Evolutionary conservation across 2,888 invertebrate species (phyloP).

Genomic region (Chesias legatella): DNA sequence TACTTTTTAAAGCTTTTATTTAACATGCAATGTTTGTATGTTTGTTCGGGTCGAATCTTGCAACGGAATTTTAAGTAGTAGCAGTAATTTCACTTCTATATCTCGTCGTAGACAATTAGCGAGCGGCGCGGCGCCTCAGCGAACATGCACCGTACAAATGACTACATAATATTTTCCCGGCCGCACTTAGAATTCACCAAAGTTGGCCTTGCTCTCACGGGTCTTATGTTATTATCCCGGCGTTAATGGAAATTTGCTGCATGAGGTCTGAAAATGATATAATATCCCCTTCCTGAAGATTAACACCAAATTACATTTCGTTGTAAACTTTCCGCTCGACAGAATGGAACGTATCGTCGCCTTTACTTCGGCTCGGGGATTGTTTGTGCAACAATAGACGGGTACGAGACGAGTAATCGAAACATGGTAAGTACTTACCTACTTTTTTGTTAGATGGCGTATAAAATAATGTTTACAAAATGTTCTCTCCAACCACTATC

Average conservation of each 20-base stretch:
- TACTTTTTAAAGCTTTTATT: too few species aligned
- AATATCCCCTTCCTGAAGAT: slow-evolving; percentile 32
- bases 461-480: too few species aligned
- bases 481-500: background rate
- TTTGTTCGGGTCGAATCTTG: too few species aligned
- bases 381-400: background rate
- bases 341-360: slow-evolving; percentile 37
- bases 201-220: slow-evolving; percentile 23
- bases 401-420: background rate
- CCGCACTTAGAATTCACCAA: slow-evolving; percentile 6
- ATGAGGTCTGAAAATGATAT: slow-evolving; percentile 25
- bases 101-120: background rate
- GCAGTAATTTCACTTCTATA: too few species aligned
- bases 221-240: slow-evolving; percentile 29
- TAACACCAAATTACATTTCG: slow-evolving; percentile 54
- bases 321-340: slow-evolving; percentile 50
- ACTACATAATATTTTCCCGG: too few species aligned
- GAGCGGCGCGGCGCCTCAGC: background rate
- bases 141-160: too few species aligned
- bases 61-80: too few species aligned
- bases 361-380: slow-evolving; percentile 1
- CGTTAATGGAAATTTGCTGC: slow-evolving; percentile 28
- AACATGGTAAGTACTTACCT: background rate
- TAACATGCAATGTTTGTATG: too few species aligned
- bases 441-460: too few species aligned